Conservation (phyloP, 2,113 vertebrate genomes). For the Misgurnus anguillicaudatus region DNA sequence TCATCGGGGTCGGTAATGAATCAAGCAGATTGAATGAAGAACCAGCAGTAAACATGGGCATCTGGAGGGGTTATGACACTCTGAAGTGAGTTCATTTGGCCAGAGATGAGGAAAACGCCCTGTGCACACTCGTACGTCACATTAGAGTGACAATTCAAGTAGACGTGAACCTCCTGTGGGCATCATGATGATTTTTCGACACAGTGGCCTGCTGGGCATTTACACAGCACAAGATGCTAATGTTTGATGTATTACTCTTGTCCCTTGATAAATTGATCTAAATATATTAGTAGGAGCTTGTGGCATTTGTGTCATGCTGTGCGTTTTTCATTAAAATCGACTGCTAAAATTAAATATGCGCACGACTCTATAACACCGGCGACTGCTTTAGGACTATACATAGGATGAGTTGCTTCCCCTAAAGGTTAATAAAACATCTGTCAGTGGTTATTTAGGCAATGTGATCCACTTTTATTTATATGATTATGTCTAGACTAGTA, state of each 20-base stretch:
- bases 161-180: slow-evolving; percentile 57
- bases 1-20: slow-evolving; percentile 4
- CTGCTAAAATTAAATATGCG: too few species aligned
- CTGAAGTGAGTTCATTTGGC: slow-evolving; percentile 34
- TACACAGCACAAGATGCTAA: slow-evolving; percentile 2
- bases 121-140: slow-evolving; percentile 50
- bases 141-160: slow-evolving; percentile 60
- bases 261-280: slow-evolving; percentile 1
- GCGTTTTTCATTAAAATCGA: not conserved
- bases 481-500: too few species aligned
- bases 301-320: not conserved
- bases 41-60: not conserved
- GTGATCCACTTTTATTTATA: too few species aligned
- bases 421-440: too few species aligned
- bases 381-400: too few species aligned
- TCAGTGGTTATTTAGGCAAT: too few species aligned
- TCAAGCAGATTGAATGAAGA: slow-evolving; percentile 36
- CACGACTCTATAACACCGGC: too few species aligned
- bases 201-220: slow-evolving; percentile 30
- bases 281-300: not conserved
- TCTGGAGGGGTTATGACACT: slow-evolving; percentile 43
- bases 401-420: too few species aligned
- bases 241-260: slow-evolving; percentile 6
- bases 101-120: slow-evolving; percentile 50
- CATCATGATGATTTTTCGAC: slow-evolving; percentile 29